Conservation (phyloP, 2,797 vertebrate genomes). For the Urosaurus nigricauda region DNA sequence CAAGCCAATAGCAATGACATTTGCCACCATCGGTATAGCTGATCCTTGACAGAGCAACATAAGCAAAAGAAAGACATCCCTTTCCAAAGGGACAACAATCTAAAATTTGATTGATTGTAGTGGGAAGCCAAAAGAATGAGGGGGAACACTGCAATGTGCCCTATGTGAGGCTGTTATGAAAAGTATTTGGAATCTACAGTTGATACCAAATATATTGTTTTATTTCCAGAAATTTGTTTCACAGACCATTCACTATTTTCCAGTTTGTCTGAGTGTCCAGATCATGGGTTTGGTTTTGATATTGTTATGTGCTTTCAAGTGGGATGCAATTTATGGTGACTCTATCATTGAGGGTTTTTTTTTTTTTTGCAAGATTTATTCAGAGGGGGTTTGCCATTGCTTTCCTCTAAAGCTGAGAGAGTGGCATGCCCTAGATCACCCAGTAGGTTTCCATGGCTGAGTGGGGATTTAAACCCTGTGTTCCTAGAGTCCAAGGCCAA, state of each 20-base stretch:
- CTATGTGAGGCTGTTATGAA: background rate
- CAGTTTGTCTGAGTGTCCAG: background rate
- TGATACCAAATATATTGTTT: background rate
- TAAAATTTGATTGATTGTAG: background rate
- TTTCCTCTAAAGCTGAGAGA: too few relatives aligned
- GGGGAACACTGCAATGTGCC: background rate
- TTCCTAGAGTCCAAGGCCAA: too few relatives aligned
- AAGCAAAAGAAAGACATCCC: background rate
- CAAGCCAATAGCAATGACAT: too few relatives aligned
- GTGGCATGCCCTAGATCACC: too few relatives aligned
- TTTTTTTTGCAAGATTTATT: too few relatives aligned
- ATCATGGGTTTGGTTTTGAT: background rate
- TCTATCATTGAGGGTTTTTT: too few relatives aligned
- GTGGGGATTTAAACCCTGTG: too few relatives aligned
- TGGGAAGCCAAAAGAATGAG: too few relatives aligned
- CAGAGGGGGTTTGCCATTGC: too few relatives aligned
- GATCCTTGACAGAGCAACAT: background rate
- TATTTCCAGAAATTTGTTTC: background rate
- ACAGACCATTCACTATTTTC: background rate
- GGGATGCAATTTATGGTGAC: too few relatives aligned
- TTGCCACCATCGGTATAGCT: background rate
- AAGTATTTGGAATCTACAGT: background rate
- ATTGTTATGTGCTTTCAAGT: too few relatives aligned
- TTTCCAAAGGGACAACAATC: background rate
- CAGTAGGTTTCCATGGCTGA: too few relatives aligned